A percentile compares a stretch with the other conserved stretches of the same genome.
Evolutionary conservation across 2,797 vertebrate genomes (phyloP).

Genomic region (Pteropus rufus): DNA sequence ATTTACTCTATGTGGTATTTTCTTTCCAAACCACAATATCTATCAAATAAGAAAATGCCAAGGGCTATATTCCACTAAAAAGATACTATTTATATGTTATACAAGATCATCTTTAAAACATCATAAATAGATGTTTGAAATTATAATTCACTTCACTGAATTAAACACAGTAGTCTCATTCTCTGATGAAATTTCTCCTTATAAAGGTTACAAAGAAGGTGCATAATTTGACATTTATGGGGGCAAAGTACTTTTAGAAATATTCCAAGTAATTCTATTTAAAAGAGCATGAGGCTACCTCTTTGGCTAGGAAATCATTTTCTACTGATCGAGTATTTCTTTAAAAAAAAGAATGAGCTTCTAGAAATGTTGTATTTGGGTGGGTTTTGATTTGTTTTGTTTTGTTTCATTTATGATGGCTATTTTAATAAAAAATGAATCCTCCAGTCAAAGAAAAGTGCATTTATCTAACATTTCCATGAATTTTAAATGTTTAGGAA

Average conservation of each 20-base stretch:
- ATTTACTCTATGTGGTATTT: neutral
- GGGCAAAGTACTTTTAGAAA: neutral
- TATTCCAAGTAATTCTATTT: conserved; percentile 4
- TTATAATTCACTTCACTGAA: conserved; percentile 42
- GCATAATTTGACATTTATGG: neutral
- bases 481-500: conserved; percentile 67
- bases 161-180: neutral
- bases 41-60: conserved; percentile 40
- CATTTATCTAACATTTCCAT: conserved; percentile 67
- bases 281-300: neutral
- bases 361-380: neutral
- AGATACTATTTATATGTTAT: neutral
- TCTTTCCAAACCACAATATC: neutral
- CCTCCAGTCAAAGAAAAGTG: conserved; percentile 31
- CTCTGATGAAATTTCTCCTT: neutral
- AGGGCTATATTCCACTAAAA: neutral
- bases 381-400: neutral
- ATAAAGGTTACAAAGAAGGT: conserved; percentile 15
- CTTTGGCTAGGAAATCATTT: conserved; percentile 37
- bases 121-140: neutral
- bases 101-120: conserved; percentile 5
- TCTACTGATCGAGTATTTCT: conserved; percentile 24
- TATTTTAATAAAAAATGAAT: conserved; percentile 71
- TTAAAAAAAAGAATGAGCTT: conserved; percentile 10
- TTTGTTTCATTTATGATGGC: neutral